Evolutionary conservation across 2,113 vertebrate species (phyloP), one percentile per base, ranked within the genome.

Genomic region (Cephalopholis sonnerati): DNA sequence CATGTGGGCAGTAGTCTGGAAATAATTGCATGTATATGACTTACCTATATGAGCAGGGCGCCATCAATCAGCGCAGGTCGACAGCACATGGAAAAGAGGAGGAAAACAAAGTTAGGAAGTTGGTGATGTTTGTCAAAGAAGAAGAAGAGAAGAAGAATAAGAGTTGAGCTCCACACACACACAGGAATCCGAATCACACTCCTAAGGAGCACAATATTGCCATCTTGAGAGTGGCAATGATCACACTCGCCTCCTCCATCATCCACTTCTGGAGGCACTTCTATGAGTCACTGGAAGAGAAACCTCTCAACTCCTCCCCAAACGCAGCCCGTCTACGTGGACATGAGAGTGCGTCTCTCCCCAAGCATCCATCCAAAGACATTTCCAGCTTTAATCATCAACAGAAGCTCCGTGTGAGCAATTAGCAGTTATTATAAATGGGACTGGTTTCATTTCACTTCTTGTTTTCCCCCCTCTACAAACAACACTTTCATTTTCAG

Each of bases 31-130:
- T 65, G 17, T 65, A 69, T 36, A 22, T 67, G 80, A 90, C 94
- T 95, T 90, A 95, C 94, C 95, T 95, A 70, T 62, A 63, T 22
- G 80, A 77, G 2, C 29, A 86, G 59, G 79, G 32, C 44, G 1
- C 20, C 81, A 41, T 81, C 44, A 16, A 68, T 54, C 62, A 27
- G 48, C 2, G 15, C 2, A 17, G 74, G 70, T 66, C 13, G 75
- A 46, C 71, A 61, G 84, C 27, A 81, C 3, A 79, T 65, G 63
- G 57, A 44, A 48, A 59, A 69, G 59, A 9, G 15, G 74, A 29
- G 48, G 50, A 7, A 16, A n/a, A 76, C 36, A 46, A 18, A 41
- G 20, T 55, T 39, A 67, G 27, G 72, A 65, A 15, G 48, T 89
- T 77, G 88, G 61, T 51, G 20, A 71, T 57, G 27, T 59, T 1